Evolutionary conservation across 2,797 vertebrate genomes (phyloP), one percentile per base, ranked within the genome.

Genomic region (Enteromius radiatus): DNA sequence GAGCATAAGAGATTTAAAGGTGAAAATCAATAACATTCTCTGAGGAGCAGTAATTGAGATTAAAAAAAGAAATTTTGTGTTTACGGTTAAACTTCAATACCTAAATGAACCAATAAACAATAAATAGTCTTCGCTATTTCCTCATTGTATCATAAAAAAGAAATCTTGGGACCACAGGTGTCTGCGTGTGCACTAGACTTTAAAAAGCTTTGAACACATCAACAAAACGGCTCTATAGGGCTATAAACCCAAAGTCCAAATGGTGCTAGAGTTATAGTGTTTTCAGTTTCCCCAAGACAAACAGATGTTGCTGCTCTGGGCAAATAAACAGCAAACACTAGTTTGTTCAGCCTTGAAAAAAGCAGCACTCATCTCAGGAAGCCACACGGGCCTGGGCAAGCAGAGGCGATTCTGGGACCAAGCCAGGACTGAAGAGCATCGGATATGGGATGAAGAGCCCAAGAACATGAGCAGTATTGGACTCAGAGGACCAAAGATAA

Each of bases 271-370:
- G 68, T 77, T 76, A 43, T 68, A 76, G 41, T 80, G 78, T n/a
- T 31, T 61, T 76, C 33, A 1, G 41, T 33, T 33, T 77, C 36
- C 79, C 19, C 21, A 64, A 52, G 79, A 78, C 79, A 81, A 85
- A 85, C 74, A 78, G 56, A 73, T 82, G 75, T 52, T 47, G 75
- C 9, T 56, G 45, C 67, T 74, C 28, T 45, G 68, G 79, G 56
- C 43, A 56, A 77, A 84, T 43, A 70, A 84, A 80, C 17, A 63
- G 43, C 68, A 84, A 84, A 70, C 70, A 80, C 63, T 68, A 26
- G 19, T 47, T 45, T 26, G 21, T 67, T 17, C 41, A 1, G 47
- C 49, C 61, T 75, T 78, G 26, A 64, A 75, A 70, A 63, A 36
- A 45, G 36, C 45, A 33, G 45, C 26, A 31, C 23, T 26, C 5